phyloP scores from a whole-genome alignment of 2,797 vertebrate genomes.

The Ptychadena robeensis region DNA sequence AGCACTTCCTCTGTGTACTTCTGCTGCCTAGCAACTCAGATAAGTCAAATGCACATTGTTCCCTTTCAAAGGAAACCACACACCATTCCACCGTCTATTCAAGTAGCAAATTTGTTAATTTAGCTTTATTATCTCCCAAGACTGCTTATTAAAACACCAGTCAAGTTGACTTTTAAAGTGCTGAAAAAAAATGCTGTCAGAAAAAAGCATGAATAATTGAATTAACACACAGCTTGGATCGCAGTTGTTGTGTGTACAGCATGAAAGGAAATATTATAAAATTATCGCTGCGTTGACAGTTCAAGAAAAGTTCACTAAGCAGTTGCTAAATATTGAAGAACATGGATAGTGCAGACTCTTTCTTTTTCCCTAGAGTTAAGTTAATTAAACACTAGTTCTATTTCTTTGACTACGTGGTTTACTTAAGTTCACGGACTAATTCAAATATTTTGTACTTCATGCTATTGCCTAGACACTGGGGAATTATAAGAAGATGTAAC shows the following conservation, averaged over 20 bases:
- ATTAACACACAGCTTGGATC: constrained; percentile 37
- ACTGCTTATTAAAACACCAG: constrained; percentile 38
- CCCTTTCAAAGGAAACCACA: constrained; percentile 28
- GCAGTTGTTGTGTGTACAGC: constrained; percentile 33
- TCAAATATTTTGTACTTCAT: not conserved
- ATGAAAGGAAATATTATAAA: constrained; percentile 45
- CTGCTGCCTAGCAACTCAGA: constrained; percentile 41
- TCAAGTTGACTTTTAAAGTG: constrained; percentile 32
- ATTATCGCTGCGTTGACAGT: constrained; percentile 31
- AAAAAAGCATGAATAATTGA: constrained; percentile 49
- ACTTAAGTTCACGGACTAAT: not conserved
- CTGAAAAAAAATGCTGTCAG: constrained; percentile 32
- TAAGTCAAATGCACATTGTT: constrained; percentile 29
- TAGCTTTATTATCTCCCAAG: constrained; percentile 40
- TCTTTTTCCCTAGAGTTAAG: not conserved
- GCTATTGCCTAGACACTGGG: not conserved
- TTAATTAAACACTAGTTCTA: not conserved
- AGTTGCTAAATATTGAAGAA: constrained; percentile 20
- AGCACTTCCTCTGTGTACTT: constrained; percentile 28
- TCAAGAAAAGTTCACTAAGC: constrained; percentile 53
- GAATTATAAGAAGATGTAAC: not conserved
- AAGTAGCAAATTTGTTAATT: constrained; percentile 54
- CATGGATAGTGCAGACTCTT: not conserved
- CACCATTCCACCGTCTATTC: constrained; percentile 28
- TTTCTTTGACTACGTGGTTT: not conserved